Evolutionary conservation across 2,888 invertebrate species (phyloP).

Genomic region (Athetis lepigone): DNA sequence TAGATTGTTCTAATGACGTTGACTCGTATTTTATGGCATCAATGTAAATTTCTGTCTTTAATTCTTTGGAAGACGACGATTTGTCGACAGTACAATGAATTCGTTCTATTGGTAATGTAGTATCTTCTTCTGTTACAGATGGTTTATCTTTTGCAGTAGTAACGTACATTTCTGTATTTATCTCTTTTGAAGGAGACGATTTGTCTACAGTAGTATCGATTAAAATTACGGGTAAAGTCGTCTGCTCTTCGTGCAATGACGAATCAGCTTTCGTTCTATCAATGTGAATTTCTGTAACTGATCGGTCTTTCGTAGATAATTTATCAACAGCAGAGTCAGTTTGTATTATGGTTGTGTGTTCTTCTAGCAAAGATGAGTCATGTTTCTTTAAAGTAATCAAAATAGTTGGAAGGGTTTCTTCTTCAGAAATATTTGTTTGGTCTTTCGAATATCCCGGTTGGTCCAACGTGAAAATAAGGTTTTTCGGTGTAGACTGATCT

Average conservation of each 20-base stretch:
- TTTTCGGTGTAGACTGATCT: background rate
- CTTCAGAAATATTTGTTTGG: constrained; percentile 13
- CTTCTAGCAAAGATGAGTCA: background rate
- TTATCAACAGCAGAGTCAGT: background rate
- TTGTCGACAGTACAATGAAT: too few relatives aligned
- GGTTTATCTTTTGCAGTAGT: too few relatives aligned
- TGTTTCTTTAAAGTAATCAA: background rate
- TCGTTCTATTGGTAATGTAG: too few relatives aligned
- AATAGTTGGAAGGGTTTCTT: background rate
- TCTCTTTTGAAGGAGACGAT: too few relatives aligned
- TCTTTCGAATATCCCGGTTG: constrained; percentile 9
- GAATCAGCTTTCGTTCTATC: constrained; percentile 5
- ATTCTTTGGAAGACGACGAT: constrained; percentile 11
- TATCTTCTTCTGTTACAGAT: too few relatives aligned
- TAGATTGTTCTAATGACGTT: background rate
- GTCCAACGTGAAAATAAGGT: background rate
- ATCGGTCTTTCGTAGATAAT: background rate
- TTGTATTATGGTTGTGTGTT: background rate
- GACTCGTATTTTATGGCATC: background rate
- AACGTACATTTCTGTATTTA: too few relatives aligned
- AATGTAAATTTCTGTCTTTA: constrained; percentile 2
- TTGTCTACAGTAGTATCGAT: too few relatives aligned
- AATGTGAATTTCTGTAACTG: background rate
- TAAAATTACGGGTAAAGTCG: too few relatives aligned
- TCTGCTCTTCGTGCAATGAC: too few relatives aligned